Evolutionary conservation across 1,140 invertebrate species (phyloP).

Genomic region (Drosophila willistoni): DNA sequence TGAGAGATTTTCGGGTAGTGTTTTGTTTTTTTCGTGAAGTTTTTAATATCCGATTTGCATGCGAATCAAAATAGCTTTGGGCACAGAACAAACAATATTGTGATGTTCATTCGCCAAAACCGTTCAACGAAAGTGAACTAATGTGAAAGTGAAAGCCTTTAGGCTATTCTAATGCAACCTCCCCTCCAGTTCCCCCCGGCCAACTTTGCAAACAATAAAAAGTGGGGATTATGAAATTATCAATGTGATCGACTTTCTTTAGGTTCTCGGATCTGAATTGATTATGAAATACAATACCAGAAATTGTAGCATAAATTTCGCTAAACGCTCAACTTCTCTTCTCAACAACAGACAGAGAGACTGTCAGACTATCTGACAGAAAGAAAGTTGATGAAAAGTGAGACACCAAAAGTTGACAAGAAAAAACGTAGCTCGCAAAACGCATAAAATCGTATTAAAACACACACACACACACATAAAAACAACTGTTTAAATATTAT

Average conservation of each 20-base stretch:
- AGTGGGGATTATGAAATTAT: conserved; percentile 32
- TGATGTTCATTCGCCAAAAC: conserved; percentile 11
- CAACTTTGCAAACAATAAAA: neutral
- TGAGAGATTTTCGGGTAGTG: conserved; percentile 53
- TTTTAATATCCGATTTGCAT: conserved; percentile 57
- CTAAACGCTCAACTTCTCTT: conserved; percentile 32
- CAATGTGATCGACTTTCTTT: conserved; percentile 41
- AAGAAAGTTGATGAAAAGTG: conserved; percentile 13
- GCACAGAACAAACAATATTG: conserved; percentile 58
- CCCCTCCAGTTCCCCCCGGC: conserved; percentile 10
- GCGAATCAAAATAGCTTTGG: conserved; percentile 47
- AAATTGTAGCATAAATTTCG: conserved; percentile 40
- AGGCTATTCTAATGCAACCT: conserved; percentile 22
- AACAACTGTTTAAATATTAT: conserved; percentile 69
- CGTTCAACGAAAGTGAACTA: conserved; percentile 64
- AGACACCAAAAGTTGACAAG: conserved; percentile 30
- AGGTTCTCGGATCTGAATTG: conserved; percentile 5
- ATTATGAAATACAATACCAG: conserved; percentile 13
- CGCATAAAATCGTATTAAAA: conserved; percentile 40
- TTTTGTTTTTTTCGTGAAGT: conserved; percentile 10
- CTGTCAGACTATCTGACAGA: no score
- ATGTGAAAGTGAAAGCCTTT: conserved; percentile 66
- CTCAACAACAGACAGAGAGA: conserved; percentile 9
- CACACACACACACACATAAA: conserved; percentile 14
- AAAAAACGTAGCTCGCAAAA: conserved; percentile 12